Evolutionary conservation across 2,888 invertebrate species (phyloP).

Genomic region (Polyommatus icarus): DNA sequence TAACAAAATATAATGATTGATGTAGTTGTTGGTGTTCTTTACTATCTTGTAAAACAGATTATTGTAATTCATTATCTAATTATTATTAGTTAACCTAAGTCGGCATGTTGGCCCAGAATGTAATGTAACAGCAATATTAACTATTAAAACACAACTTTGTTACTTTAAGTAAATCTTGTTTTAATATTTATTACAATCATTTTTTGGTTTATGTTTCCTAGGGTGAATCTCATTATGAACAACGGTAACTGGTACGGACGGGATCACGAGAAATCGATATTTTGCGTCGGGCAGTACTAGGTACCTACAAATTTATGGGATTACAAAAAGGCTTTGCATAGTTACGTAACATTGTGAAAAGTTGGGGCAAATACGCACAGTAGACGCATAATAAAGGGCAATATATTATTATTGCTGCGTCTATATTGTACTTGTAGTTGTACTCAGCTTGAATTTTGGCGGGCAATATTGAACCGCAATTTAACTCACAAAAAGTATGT

Average conservation of each 20-base stretch:
- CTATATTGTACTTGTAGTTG: no score
- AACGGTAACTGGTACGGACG: slow-evolving; percentile 18
- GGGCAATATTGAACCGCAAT: no score
- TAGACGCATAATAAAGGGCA: no score
- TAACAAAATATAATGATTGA: not conserved
- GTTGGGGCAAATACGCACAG: no score
- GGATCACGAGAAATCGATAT: not conserved
- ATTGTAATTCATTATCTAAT: not conserved
- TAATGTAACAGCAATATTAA: slow-evolving; percentile 30
- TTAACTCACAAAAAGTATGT: no score
- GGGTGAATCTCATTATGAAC: not conserved
- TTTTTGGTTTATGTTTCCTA: not conserved
- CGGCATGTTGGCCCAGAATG: slow-evolving; percentile 13
- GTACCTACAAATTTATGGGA: slow-evolving; percentile 7
- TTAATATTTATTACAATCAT: slow-evolving; percentile 12
- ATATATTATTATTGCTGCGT: no score
- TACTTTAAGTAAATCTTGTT: slow-evolving; percentile 30
- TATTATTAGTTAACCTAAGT: not conserved
- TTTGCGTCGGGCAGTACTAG: slow-evolving; percentile 13
- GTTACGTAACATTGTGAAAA: not conserved
- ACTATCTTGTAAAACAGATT: not conserved
- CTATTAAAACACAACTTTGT: slow-evolving; percentile 27
- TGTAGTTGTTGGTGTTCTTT: no score
- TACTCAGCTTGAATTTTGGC: no score
- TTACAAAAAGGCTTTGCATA: not conserved